Evolutionary conservation across 2,888 invertebrate genomes (phyloP), one percentile per base, ranked within the genome.

Genomic region (Danaus chrysippus): DNA sequence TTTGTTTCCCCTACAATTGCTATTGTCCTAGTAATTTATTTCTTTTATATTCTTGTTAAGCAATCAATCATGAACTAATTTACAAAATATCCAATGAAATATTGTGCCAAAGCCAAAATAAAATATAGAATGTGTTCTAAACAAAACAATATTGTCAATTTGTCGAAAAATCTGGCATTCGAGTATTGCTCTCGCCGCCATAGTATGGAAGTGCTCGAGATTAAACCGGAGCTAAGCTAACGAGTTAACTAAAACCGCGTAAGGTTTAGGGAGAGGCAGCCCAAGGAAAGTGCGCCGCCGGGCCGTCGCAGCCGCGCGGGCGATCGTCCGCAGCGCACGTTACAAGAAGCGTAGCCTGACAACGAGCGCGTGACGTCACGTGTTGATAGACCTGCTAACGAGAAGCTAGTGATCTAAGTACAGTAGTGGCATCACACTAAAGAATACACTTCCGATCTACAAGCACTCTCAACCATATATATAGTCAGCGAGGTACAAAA

Each of bases 171-270:
- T 66, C 87, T 85, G 91, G 91, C 91, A 85, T 74, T 86, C 91
- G 87, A 91, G 87, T 76, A 73, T 66, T 71, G 56, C 67, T 72
- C 91, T 92, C 93, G 93, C 92, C 92, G 93, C 93, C 93, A 86
- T 73, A 74, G 73, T 75, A 92, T 93, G 92, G 93, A 93, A 93
- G 93, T 93, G 93, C 93, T 92, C 92, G 86, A 92, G 86, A 89
- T 90, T 92, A 91, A 92, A 93, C 92, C 92, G 93, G 92, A 93
- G 93, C 93, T 93, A 93, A 87, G 92, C 93, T 93, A 92, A 88
- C 91, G 91, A 91, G 86, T 90, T 89, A 88, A 87, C 83, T 84
- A 83, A 90, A 85, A 89, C 87, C 91, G 90, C 90, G 90, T 82
- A 82, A 84, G 86, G 86, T 82, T 83, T 77, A 79, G 69, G 71